phyloP scores from a whole-genome alignment of 2,888 invertebrate species.

The Apeira syringaria region DNA sequence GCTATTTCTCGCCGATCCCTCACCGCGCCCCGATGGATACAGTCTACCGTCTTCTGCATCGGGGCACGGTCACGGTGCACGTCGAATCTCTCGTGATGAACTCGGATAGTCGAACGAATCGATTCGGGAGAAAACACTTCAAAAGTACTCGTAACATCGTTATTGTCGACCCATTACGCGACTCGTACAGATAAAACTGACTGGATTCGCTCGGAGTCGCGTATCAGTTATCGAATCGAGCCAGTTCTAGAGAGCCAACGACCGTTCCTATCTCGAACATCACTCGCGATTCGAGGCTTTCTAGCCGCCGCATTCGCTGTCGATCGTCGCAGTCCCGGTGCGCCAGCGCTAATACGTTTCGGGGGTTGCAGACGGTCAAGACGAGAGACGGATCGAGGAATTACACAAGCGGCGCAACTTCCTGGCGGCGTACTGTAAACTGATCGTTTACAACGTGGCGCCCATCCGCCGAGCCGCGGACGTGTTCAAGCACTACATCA shows the following conservation, averaged over 20 bases:
- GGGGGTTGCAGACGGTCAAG: conserved; percentile 89
- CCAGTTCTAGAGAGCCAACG: too few species aligned
- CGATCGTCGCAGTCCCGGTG: background rate
- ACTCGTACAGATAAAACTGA: too few species aligned
- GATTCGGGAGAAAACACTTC: background rate
- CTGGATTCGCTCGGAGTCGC: too few species aligned
- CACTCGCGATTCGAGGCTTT: conserved; percentile 23
- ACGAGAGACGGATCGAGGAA: conserved; percentile 98
- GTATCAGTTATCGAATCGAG: too few species aligned
- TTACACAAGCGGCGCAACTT: conserved; percentile 98
- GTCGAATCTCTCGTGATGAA: conserved; percentile 3
- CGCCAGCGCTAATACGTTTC: background rate
- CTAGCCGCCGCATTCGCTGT: conserved; percentile 1
- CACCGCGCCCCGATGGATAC: background rate
- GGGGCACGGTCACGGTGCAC: background rate
- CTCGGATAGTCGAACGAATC: background rate
- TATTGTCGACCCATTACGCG: too few species aligned
- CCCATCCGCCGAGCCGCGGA: conserved; percentile 96
- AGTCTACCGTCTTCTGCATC: background rate
- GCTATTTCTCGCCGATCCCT: background rate
- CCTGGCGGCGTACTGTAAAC: conserved; percentile 98
- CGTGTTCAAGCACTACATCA: conserved; percentile 98
- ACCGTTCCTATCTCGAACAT: background rate
- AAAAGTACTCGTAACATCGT: too few species aligned
- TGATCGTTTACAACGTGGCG: conserved; percentile 98